These are phyloP conservation scores for Drosophila heteroneura DNA, from an alignment of 2,888 invertebrate genomes.

Conservation along the genomic window DNA sequence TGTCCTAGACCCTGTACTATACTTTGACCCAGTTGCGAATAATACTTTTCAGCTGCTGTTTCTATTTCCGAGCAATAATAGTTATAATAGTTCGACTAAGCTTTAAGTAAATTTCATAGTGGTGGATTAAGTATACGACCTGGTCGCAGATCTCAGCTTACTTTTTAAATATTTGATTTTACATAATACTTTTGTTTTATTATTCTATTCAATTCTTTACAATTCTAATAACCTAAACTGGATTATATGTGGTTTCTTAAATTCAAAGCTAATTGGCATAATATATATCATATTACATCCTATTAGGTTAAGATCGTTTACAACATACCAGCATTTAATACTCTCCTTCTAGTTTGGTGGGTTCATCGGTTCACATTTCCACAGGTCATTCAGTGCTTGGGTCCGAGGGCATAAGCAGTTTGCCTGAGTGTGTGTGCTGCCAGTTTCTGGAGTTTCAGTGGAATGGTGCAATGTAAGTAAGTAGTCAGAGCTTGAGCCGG, in stretches of 20 bases:
- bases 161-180: not conserved
- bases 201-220: not conserved
- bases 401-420: not conserved
- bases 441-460: slow-evolving; percentile 14
- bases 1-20: not conserved
- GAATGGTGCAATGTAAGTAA: slow-evolving; percentile 21
- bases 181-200: not conserved
- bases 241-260: not conserved
- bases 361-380: slow-evolving; percentile 17
- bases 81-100: slow-evolving; percentile 27
- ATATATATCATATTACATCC: not conserved
- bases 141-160: slow-evolving; percentile 25
- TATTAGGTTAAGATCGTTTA: not conserved
- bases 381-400: slow-evolving; percentile 31
- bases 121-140: slow-evolving; percentile 42
- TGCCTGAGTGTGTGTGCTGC: slow-evolving; percentile 19
- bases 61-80: slow-evolving; percentile 26
- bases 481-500: not conserved
- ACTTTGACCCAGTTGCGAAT: not conserved
- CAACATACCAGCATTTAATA: not conserved
- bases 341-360: not conserved
- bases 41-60: slow-evolving; percentile 11
- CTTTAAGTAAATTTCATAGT: not conserved
- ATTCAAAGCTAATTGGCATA: not conserved
- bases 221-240: not conserved